Evolutionary conservation across 2,888 invertebrate species (phyloP), one percentile per base, ranked within the genome.

Genomic region (Orthonychiurus folsomi): DNA sequence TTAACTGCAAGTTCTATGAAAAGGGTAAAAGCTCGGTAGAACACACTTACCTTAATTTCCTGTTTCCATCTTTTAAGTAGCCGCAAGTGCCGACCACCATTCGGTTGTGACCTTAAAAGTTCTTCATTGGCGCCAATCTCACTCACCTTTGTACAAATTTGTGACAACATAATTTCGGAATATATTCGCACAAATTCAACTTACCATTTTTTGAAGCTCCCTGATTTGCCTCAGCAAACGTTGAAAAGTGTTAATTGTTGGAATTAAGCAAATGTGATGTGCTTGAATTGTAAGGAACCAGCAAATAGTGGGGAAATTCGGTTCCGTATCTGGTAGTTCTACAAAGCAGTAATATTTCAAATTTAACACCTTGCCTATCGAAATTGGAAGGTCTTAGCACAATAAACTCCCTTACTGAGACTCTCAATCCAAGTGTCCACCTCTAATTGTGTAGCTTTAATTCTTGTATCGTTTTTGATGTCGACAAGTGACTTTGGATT

Each of bases 261-360:
- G 94, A 70, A 94, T 82, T 61, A 96, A 83, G 9, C 93, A 88
- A 63, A 96, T 82, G 76, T 96, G 95, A 78, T 95, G 93, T 78
- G 90, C 89, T 77, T 94, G 92, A 50, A 96, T 81, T 0, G 96
- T 94, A 56, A 97, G 81, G 79, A 94, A 96, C 91, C 96, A 97
- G 76, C 96, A 97, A 72, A 93, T 90, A 0, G 96, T 95, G 68
- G 92, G 89, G 79, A 99, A 99, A 75, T 93, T 95, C 1, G 88
- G 84, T 60, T 88, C 86, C 12, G 52, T 52, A 18, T 52, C 23
- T 9, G n/a, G n/a, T 18, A 52, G 52, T 52, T 52, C 23, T 52
- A 52, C 18, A 52, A 52, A 9, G n/a, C 23, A 20, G n/a, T 18
- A 52, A 52, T 47, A 47, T 15, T 47, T 15, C 18, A 47, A 47